phyloP scores from a whole-genome alignment of 2,888 invertebrate genomes.

The Pheosia tremula region DNA sequence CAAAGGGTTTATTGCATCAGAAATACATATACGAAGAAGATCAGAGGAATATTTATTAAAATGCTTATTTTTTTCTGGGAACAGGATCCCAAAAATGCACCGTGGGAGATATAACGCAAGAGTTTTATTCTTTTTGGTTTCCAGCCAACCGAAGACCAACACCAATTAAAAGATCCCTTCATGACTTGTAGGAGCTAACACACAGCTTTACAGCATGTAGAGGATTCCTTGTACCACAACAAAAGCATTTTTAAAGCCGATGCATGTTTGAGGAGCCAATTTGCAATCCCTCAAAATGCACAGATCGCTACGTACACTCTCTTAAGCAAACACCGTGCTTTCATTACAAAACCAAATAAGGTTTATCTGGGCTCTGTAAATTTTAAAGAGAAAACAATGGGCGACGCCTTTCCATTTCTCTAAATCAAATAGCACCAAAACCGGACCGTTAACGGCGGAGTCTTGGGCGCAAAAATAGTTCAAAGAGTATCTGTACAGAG shows the following conservation, averaged over 20 bases:
- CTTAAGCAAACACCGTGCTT: constrained; percentile 53
- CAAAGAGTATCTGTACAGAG: neutral
- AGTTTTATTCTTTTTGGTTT: no score
- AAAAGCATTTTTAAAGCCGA: neutral
- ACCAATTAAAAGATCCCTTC: no score
- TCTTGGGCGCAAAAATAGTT: constrained; percentile 2
- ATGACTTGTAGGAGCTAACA: no score
- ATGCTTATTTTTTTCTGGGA: no score
- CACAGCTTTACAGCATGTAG: no score
- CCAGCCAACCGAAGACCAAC: no score
- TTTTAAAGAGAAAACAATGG: constrained; percentile 71
- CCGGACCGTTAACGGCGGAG: constrained; percentile 26
- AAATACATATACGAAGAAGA: neutral
- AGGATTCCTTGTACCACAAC: neutral
- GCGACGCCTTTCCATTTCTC: constrained; percentile 70
- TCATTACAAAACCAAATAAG: constrained; percentile 69
- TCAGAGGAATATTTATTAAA: no score
- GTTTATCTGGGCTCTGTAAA: constrained; percentile 62
- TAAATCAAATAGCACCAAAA: constrained; percentile 60
- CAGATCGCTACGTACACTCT: constrained; percentile 51
- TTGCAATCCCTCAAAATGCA: constrained; percentile 43
- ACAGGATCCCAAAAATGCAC: no score
- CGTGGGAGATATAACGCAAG: no score
- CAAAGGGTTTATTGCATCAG: constrained; percentile 7
- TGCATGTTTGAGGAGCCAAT: constrained; percentile 40